Evolutionary conservation across 2,113 vertebrate species (phyloP).

Genomic region (Pan troglodytes): NHGRI_mPanTro3-v2.1_pri NC_072402.2:63476501-63477000

Average conservation of each 20-base stretch:
- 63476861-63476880: background rate
- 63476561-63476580: background rate
- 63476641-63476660: background rate
- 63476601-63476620: background rate
- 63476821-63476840: background rate
- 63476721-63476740: background rate
- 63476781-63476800: background rate
- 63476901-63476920: background rate
- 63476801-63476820: background rate
- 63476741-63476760: background rate
- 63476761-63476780: background rate
- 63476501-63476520: background rate
- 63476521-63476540: background rate
- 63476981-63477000: background rate
- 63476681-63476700: background rate
- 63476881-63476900: background rate
- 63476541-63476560: background rate
- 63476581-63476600: background rate
- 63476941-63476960: background rate
- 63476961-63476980: background rate
- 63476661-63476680: background rate
- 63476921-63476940: conserved; percentile 21
- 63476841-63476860: background rate
- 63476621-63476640: background rate
- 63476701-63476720: background rate